Evolutionary conservation across 1,140 invertebrate species (phyloP), one percentile per base, ranked within the genome.

Genomic region (Grapholita molesta): DNA sequence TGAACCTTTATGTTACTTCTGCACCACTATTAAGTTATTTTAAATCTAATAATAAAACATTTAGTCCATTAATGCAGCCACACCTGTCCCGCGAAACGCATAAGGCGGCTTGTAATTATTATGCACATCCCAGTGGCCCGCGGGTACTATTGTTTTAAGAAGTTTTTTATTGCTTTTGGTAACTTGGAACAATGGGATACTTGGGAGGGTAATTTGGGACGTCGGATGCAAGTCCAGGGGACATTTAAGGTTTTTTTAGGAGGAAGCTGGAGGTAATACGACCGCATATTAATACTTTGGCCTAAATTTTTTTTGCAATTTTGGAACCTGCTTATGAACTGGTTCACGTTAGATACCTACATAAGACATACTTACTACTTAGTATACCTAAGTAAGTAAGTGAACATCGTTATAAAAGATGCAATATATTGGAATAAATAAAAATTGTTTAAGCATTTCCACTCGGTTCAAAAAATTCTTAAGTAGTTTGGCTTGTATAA

Each of bases 71-170:
- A 75, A 79, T 76, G 78, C 78, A 81, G 76, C 75, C 82, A 84
- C 86, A 88, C 86, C 88, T 90, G 88, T 90, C 77, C 68, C 70
- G 72, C 77, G 79, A 80, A 79, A 73, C 82, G 82, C 73, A 75
- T 76, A 79, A 82, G 82, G 84, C 82, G 84, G 84, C 73, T 79
- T 80, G 85, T 90, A 89, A 90, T 89, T 88, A 89, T 88, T 79
- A 73, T 82, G 84, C 78, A 85, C 79, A 87, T 84, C 84, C 84
- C 81, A 70, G 67, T 66, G 69, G 86, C 89, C 87, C 67, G 73
- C 72, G 88, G 89, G 86, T 85, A 84, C 84, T 84, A 90, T 91
- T 91, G 88, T 91, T 83, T 90, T 90, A 89, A 90, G 83, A 75
- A 77, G 76, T 77, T 86, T 91, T 91, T 91, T 91, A 85, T 87